Evolutionary conservation across 1,140 invertebrate species (phyloP), one percentile per base, ranked within the genome.

Genomic region (Globodera rostochiensis): DNA sequence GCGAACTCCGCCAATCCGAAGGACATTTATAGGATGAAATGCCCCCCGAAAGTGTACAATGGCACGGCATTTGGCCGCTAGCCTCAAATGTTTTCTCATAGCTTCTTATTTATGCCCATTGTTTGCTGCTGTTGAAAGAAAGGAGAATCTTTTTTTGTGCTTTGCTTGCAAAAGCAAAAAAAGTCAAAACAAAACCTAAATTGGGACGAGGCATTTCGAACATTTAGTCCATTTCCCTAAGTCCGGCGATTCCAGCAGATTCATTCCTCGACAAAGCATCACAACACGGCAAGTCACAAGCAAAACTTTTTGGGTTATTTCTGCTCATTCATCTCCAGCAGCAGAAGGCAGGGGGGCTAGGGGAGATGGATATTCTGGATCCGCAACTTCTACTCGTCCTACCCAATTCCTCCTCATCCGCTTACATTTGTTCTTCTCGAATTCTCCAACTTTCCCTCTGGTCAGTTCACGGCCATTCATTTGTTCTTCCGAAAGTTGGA

Each of bases 381-480:
- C 57, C 11, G 57, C 11, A 19, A 19, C 57, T 64, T 64, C 19
- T 64, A 15, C 15, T 64, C 19, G 13, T 64, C 57, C 57, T 64
- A 1, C 57, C 57, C 57, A 64, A 71, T 47, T 71, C 69, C 9
- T 47, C 25, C 69, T 47, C 46, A n/a, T 7, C 69, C 69, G 36
- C 69, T 19, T 36, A 45, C 13, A 9, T 64, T 46, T 78, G 77
- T n/a, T 71, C 77, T 9, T 36, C 70, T 45, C 66, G 66, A 69
- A 21, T 69, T 7, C 57, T 78, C n/a, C 60, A 69, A 9, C 46
- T 78, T 15, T 78, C 25, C 21, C 25, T 78, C 15, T 78, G 77
- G 77, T 78, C 21, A 21, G 75, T 77, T 67, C 13, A 2, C 13
- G 13, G 2, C 15, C 11, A 64, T 19, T 76, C 74, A 46, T 77